Percentiles rank a stretch among this genome's conserved stretches.
Conservation (phyloP, 2,888 invertebrate species). For the Spatulosminthurus flaviceps region DNA sequence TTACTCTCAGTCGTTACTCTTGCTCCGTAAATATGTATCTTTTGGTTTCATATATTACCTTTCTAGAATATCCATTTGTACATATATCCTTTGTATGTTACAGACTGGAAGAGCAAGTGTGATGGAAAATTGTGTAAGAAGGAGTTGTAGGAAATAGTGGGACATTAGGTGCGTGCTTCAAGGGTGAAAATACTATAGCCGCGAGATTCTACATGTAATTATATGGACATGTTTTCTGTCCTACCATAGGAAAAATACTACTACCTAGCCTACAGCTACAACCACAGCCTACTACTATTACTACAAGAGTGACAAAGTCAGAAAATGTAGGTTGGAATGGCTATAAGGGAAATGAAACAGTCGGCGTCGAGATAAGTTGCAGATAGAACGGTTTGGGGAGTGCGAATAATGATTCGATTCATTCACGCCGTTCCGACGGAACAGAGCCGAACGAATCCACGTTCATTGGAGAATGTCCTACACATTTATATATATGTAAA, state of each 20-base stretch:
- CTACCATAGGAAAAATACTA: no score
- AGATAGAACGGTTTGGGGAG: slow-evolving; percentile 38
- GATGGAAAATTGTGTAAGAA: slow-evolving; percentile 12
- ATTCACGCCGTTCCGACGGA: slow-evolving; percentile 38
- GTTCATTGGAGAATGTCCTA: no score
- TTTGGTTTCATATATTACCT: no score
- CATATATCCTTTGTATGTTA: no score
- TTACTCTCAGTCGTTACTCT: no score
- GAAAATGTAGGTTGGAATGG: no score
- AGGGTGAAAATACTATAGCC: slow-evolving; percentile 7
- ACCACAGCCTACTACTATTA: no score
- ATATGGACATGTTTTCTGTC: neutral
- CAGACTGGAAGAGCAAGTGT: neutral
- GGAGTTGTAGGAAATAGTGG: slow-evolving; percentile 12
- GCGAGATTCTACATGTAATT: neutral
- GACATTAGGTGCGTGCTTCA: neutral
- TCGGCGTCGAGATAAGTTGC: slow-evolving; percentile 31
- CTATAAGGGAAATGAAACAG: slow-evolving; percentile 25
- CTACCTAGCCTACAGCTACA: no score
- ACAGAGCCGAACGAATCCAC: slow-evolving; percentile 28
- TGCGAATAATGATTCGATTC: slow-evolving; percentile 49
- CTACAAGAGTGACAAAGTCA: no score
- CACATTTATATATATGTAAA: no score
- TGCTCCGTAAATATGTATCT: no score
- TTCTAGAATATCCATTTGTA: no score